A percentile compares a stretch with the other conserved stretches of the same genome.
These are phyloP conservation scores for Xenus cinereus DNA, from an alignment of 2,113 vertebrate genomes.

Conservation along the genomic window DNA sequence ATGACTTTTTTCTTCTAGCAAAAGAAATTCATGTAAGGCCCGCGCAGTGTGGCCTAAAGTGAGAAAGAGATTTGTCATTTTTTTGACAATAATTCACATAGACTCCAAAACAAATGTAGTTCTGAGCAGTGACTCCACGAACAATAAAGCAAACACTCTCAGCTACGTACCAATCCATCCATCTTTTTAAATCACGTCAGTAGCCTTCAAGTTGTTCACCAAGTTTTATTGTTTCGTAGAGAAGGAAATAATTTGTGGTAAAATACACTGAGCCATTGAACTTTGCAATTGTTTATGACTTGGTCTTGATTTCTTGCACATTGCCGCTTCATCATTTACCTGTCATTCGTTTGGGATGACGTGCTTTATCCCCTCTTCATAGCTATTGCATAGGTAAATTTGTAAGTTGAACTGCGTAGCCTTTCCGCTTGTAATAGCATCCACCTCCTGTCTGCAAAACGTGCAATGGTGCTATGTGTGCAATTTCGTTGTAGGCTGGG, in stretches of 20 bases:
- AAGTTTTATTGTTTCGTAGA: slow-evolving; percentile 18
- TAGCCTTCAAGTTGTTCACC: slow-evolving; percentile 5
- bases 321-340: neutral
- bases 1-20: neutral
- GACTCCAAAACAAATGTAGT: slow-evolving; percentile 44
- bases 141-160: slow-evolving; percentile 35
- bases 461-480: neutral
- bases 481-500: neutral
- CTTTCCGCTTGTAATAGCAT: neutral
- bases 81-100: slow-evolving; percentile 37
- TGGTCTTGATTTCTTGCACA: slow-evolving; percentile 14
- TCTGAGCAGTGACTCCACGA: neutral
- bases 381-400: neutral
- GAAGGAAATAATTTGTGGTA: slow-evolving; percentile 19
- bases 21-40: neutral
- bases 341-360: neutral
- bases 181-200: slow-evolving; percentile 55
- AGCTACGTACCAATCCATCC: slow-evolving; percentile 21
- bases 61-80: slow-evolving; percentile 43
- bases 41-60: neutral
- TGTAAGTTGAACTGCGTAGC: neutral
- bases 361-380: neutral
- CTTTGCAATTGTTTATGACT: slow-evolving; percentile 36
- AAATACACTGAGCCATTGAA: slow-evolving; percentile 10
- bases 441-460: neutral